Evolutionary conservation across 2,888 invertebrate species (phyloP), one percentile per base, ranked within the genome.

Genomic region (Polyommatus iphigenia): DNA sequence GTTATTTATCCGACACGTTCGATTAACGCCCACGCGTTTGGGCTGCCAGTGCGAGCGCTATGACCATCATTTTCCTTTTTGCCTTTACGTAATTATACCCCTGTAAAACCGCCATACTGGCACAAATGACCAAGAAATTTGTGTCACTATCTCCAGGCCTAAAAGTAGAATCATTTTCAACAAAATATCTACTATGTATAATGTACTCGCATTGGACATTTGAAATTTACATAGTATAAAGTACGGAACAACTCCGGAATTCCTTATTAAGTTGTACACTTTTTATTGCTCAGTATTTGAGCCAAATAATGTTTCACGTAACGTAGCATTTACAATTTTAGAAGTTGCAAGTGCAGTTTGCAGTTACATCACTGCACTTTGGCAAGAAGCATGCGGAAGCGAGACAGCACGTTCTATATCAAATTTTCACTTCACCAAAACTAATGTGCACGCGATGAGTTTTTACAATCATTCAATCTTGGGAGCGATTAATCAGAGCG

Each of bases 341-440:
- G 46, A 41, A 46, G 46, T 75, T 15, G 75, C 29, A 24, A 75
- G 29, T 24, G 41, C 73, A 73, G 18, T 20, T 46, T 75, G 75
- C 54, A 75, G 75, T 75, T 54, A 46, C 54, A 54, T 75, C 75
- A 67, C 29, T 67, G 67, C 67, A 67, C 29, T 29, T 67, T 32
- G 29, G 67, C 67, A 29, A 72, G 76, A 85, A 84, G 83, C 83
- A 86, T 82, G 82, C 85, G 87, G 87, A 87, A 87, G 83, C 83
- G 81, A 80, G 83, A 85, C 83, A 84, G 83, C 82, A 81, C 85
- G 84, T 85, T 41, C 83, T 80, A 83, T 83, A 81, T 83, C 80
- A 82, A 85, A 84, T 88, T 87, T 87, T 88, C 85, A 87, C 87
- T 87, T 83, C 82, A 80, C 80, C 80, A 82, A 84, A 80, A 83